Conservation (phyloP, 2,888 invertebrate genomes). For the Rhamnusium bicolor region DNA sequence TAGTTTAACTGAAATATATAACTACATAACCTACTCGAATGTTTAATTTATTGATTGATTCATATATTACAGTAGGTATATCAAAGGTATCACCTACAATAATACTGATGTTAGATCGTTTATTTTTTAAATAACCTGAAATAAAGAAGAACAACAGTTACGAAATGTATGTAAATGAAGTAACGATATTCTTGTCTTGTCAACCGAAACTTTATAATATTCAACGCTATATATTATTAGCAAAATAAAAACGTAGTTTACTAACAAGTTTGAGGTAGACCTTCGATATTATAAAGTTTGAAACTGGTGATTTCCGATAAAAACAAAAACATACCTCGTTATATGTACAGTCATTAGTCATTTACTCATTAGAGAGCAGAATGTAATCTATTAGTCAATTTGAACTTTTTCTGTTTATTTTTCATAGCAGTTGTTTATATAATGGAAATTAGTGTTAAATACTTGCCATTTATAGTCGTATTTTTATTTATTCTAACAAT, state of each 20-base stretch:
- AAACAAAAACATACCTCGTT: too few relatives aligned
- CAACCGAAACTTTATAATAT: slow-evolving; percentile 10
- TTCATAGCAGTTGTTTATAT: neutral
- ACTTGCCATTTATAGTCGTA: slow-evolving; percentile 23
- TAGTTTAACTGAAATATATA: too few relatives aligned
- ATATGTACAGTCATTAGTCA: neutral
- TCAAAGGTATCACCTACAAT: too few relatives aligned
- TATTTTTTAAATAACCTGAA: neutral
- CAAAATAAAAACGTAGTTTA: slow-evolving; percentile 1
- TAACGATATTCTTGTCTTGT: too few relatives aligned
- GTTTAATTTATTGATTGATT: too few relatives aligned
- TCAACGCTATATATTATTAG: neutral
- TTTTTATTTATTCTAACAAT: slow-evolving; percentile 24
- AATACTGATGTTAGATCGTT: too few relatives aligned
- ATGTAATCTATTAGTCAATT: neutral
- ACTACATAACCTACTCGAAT: too few relatives aligned
- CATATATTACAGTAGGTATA: too few relatives aligned
- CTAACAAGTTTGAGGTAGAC: slow-evolving; percentile 26
- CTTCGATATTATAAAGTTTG: neutral
- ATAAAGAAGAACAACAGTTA: neutral
- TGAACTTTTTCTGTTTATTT: neutral
- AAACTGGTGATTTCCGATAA: neutral
- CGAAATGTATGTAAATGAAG: neutral
- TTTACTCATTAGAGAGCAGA: neutral
- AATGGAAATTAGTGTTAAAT: slow-evolving; percentile 32